Evolutionary conservation across 2,113 vertebrate species (phyloP), one percentile per base, ranked within the genome.

Genomic region (Phyllostomus discolor): DNA sequence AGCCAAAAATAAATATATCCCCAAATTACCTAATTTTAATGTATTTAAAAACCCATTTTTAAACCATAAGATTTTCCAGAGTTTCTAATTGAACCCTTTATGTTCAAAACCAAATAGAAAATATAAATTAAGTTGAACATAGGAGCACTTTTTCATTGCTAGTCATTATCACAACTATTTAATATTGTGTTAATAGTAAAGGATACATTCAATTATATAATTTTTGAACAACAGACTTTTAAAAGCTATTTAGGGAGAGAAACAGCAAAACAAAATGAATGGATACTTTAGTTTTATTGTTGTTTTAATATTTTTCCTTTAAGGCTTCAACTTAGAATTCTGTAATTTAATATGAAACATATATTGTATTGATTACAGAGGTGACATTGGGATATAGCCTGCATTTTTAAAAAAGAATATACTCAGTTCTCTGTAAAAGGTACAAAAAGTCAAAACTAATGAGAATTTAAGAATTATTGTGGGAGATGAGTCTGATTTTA

Each of bases 21-120:
- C 69, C 9, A 83, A 76, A 31, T 85, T 94, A 62, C 16, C 54
- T 73, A 92, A 81, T 92, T 89, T 94, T 92, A 81, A 78, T 54
- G 10, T 82, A 89, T 96, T 48, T 59, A 41, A 78, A 95, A 90
- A 82, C 7, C 70, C 78, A 46, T 80, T 91, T 94, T 95, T 88
- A 91, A 94, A 62, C 54, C 28, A 80, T 35, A 75, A 90, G 38
- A 35, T 82, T 81, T 73, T 24, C 48, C 19, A 67, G 7, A 43
- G 17, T 89, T 97, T 94, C 59, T 89, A 31, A 88, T 31, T 79
- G 46, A 95, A 62, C 4, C n/a, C 57, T 94, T 85, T 75, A 59
- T 85, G 10, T 92, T 94, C 35, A 95, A 43, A 91, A 80, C 33
- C 12, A 91, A 88, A 83, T 87, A 64, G 73, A 90, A 92, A 83